Evolutionary conservation across 2,797 vertebrate species (phyloP).

Genomic region (Myotis myotis): DNA sequence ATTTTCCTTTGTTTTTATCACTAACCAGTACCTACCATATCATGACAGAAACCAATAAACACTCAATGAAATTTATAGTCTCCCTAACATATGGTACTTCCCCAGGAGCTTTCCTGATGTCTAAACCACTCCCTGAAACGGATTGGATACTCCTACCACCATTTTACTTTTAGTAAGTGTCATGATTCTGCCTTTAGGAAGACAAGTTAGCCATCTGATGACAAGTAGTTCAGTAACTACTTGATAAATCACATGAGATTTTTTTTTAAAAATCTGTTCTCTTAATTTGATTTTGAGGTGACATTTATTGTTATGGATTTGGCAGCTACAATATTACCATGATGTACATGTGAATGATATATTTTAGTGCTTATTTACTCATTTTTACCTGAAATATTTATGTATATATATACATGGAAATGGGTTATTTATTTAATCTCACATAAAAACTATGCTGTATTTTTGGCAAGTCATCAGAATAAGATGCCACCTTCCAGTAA

Average conservation of each 20-base stretch:
- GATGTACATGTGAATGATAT: background rate
- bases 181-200: slow-evolving; percentile 66
- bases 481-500: background rate
- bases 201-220: slow-evolving; percentile 59
- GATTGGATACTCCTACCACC: slow-evolving; percentile 29
- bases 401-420: background rate
- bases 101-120: slow-evolving; percentile 54
- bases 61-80: slow-evolving; percentile 49
- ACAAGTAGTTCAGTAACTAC: slow-evolving; percentile 57
- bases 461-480: slow-evolving; percentile 40
- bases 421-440: slow-evolving; percentile 22
- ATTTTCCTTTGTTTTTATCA: slow-evolving; percentile 36
- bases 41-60: slow-evolving; percentile 68
- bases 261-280: background rate
- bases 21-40: slow-evolving; percentile 50
- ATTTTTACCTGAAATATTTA: slow-evolving; percentile 37
- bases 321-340: slow-evolving; percentile 3
- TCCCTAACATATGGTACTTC: slow-evolving; percentile 62
- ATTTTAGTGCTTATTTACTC: background rate
- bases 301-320: slow-evolving; percentile 58
- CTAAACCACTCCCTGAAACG: slow-evolving; percentile 61
- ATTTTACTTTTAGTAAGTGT: slow-evolving; percentile 66
- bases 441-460: background rate
- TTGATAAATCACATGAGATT: slow-evolving; percentile 33
- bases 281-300: slow-evolving; percentile 55